Percentiles rank a stretch among this genome's conserved stretches.
phyloP scores from a whole-genome alignment of 2,888 invertebrate species.

The Caprella mutica region DNA sequence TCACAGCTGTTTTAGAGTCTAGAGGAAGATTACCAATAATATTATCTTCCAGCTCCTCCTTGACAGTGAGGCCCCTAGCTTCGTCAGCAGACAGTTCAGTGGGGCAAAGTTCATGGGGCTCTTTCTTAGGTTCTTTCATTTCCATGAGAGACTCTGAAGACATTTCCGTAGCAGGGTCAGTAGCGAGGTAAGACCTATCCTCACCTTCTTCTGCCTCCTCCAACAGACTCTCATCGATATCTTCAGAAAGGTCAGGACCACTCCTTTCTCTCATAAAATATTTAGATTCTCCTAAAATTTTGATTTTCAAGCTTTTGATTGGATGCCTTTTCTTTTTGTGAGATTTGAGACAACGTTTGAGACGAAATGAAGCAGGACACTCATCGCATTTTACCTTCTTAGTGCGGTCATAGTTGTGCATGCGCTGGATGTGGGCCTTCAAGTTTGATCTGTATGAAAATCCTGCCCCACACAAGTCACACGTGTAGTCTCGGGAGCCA shows the following conservation, averaged over 20 bases:
- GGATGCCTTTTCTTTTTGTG: slow-evolving; percentile 34
- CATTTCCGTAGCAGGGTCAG: too few relatives aligned
- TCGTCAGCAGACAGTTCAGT: too few relatives aligned
- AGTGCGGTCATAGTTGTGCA: slow-evolving; percentile 19
- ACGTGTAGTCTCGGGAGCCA: slow-evolving; percentile 26
- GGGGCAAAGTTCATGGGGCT: too few relatives aligned
- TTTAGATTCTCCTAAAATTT: slow-evolving; percentile 31
- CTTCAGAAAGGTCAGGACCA: slow-evolving; percentile 3
- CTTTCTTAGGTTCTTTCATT: too few relatives aligned
- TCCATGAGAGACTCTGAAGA: too few relatives aligned
- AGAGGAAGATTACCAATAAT: background rate
- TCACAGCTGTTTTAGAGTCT: background rate
- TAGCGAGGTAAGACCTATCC: slow-evolving; percentile 10
- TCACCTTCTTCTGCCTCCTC: slow-evolving; percentile 19
- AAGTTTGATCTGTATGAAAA: slow-evolving; percentile 32
- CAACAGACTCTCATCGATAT: slow-evolving; percentile 8
- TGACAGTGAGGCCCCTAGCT: too few relatives aligned
- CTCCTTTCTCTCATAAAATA: slow-evolving; percentile 20
- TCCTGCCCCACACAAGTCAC: slow-evolving; percentile 31
- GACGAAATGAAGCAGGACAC: slow-evolving; percentile 31
- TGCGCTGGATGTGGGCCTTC: slow-evolving; percentile 30
- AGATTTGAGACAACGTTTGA: slow-evolving; percentile 31
- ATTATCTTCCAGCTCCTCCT: slow-evolving; percentile 24
- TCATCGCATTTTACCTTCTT: slow-evolving; percentile 31
- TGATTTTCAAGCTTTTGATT: slow-evolving; percentile 33